These are phyloP conservation scores for Dicaeum eximium DNA, from an alignment of 2,113 vertebrate genomes.

Conservation along the genomic window DNA sequence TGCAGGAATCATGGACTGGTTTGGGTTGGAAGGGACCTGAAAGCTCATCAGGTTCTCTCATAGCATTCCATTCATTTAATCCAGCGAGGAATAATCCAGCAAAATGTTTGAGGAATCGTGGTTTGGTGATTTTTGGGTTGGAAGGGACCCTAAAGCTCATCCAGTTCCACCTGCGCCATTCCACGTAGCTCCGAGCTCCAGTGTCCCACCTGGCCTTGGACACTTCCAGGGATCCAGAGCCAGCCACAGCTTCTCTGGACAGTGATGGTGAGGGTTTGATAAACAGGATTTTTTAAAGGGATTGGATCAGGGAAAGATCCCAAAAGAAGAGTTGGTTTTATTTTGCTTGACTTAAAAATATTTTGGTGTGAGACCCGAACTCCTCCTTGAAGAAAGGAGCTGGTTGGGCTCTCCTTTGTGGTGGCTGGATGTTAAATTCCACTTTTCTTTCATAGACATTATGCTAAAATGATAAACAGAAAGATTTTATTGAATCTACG, in stretches of 20 bases:
- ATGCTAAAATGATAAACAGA: neutral
- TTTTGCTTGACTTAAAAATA: neutral
- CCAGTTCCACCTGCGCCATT: neutral
- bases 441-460: neutral
- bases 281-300: neutral
- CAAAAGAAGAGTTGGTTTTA: neutral
- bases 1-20: rapidly evolving
- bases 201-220: neutral
- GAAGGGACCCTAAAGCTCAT: neutral
- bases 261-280: neutral
- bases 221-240: neutral
- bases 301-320: neutral
- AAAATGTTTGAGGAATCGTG: neutral
- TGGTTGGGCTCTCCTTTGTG: neutral
- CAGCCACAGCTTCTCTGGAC: neutral
- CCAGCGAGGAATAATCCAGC: neutral
- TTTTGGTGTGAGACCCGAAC: neutral
- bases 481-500: neutral
- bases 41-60: neutral
- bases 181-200: neutral
- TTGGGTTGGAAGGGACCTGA: neutral
- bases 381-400: neutral
- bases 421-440: neutral
- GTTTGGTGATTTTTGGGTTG: neutral
- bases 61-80: too few species aligned